Conservation (phyloP, 2,797 vertebrate species). For the Scolopax bukidnonensis region DNA sequence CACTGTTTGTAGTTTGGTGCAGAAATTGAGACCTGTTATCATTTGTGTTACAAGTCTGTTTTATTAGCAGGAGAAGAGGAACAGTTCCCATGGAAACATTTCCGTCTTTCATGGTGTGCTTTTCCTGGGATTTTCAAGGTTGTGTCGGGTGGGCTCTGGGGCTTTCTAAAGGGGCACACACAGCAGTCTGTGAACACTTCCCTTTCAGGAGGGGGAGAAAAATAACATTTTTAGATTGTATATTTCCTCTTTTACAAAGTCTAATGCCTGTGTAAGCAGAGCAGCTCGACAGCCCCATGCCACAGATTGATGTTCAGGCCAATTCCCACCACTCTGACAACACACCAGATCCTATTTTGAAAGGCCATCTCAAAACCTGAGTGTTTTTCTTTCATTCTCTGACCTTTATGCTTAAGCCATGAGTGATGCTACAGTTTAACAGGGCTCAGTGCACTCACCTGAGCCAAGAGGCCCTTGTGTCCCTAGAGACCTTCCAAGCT, state of each 20-base stretch:
- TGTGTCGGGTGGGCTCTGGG: not conserved
- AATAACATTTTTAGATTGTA: not conserved
- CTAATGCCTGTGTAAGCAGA: not conserved
- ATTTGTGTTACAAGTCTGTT: not conserved
- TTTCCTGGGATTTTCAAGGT: conserved; percentile 18
- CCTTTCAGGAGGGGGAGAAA: not conserved
- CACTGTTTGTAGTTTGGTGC: conserved; percentile 6
- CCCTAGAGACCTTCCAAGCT: not conserved
- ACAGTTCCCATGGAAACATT: conserved; percentile 61
- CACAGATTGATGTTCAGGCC: not conserved
- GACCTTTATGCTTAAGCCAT: not conserved
- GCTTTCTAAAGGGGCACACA: not conserved
- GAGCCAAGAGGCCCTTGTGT: not conserved
- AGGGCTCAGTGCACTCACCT: not conserved
- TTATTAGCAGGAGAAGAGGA: not conserved
- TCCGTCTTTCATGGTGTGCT: not conserved
- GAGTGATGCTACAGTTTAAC: not conserved
- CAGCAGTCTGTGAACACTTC: not conserved
- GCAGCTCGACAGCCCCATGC: fast-evolving
- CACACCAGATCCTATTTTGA: fast-evolving
- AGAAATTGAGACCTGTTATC: not conserved
- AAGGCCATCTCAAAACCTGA: not conserved
- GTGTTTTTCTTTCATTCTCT: not conserved
- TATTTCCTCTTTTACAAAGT: not conserved
- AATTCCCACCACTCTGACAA: not conserved